phyloP scores from a whole-genome alignment of 2,888 invertebrate genomes.

The Pharmacophagus antenor region DNA sequence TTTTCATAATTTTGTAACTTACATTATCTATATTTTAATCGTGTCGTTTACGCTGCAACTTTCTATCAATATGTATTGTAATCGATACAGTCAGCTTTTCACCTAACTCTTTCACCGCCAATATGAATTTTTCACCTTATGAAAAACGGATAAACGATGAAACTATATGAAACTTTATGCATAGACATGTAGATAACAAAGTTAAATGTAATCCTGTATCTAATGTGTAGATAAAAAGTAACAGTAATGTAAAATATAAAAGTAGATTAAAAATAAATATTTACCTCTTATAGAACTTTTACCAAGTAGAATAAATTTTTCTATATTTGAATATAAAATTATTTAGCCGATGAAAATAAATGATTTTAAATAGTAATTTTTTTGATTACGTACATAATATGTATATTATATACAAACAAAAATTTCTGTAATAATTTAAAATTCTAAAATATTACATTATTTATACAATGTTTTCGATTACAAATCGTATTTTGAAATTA shows the following conservation, averaged over 20 bases:
- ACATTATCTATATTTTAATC: constrained; percentile 19
- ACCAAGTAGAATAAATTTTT: constrained; percentile 19
- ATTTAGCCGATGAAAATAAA: not conserved
- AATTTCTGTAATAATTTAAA: too few species aligned
- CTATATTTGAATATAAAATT: constrained; percentile 8
- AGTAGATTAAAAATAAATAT: constrained; percentile 41
- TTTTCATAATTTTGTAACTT: constrained; percentile 10
- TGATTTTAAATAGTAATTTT: not conserved
- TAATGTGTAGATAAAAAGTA: constrained; percentile 68
- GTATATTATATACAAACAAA: not conserved
- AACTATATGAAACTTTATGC: constrained; percentile 34
- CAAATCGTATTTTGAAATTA: too few species aligned
- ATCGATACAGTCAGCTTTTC: not conserved
- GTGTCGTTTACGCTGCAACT: constrained; percentile 6
- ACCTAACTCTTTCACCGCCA: not conserved
- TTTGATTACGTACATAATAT: constrained; percentile 21
- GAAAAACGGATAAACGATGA: constrained; percentile 16
- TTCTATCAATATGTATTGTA: not conserved
- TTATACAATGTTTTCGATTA: too few species aligned
- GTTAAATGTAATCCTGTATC: constrained; percentile 65
- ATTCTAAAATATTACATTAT: too few species aligned
- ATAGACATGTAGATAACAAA: constrained; percentile 63
- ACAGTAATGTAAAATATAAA: constrained; percentile 52
- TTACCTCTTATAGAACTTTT: constrained; percentile 20
- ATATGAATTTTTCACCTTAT: constrained; percentile 2